phyloP scores from a whole-genome alignment of 2,797 vertebrate species.

The Sebastes cheni region DNA sequence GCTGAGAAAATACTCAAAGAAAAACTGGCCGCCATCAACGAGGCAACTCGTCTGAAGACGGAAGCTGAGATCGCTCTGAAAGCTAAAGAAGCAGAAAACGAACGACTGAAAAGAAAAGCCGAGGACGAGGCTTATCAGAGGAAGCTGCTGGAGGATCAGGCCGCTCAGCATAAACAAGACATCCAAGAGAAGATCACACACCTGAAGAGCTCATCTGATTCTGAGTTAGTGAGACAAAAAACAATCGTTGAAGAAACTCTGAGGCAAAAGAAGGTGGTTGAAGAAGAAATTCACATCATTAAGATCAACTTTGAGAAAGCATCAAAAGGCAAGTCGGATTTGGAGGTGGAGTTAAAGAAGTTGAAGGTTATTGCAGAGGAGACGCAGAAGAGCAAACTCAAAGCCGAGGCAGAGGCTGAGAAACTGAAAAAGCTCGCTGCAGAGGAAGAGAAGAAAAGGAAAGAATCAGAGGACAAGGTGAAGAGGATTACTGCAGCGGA shows the following conservation, averaged over 20 bases:
- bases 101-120: constrained; percentile 90
- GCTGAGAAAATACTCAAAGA: constrained; percentile 94
- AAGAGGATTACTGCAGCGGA: constrained; percentile 89
- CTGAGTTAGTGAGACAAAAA: constrained; percentile 89
- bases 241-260: constrained; percentile 92
- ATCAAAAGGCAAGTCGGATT: constrained; percentile 86
- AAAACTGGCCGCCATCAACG: constrained; percentile 91
- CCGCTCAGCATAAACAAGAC: constrained; percentile 91
- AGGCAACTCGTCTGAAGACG: constrained; percentile 89
- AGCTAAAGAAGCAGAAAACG: constrained; percentile 96
- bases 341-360: constrained; percentile 91
- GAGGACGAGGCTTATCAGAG: constrained; percentile 97
- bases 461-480: constrained; percentile 92
- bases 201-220: constrained; percentile 88
- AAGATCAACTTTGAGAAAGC: constrained; percentile 92
- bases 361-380: constrained; percentile 88
- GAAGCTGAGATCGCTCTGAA: constrained; percentile 94
- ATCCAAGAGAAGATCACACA: constrained; percentile 91
- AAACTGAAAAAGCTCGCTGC: constrained; percentile 87
- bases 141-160: constrained; percentile 93
- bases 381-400: constrained; percentile 88
- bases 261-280: constrained; percentile 90
- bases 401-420: constrained; percentile 89
- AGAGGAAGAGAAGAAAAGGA: constrained; percentile 90
- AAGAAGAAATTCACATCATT: constrained; percentile 93